Conservation (phyloP, 1,140 invertebrate genomes). For the Meloidogyne floridensis region DNA sequence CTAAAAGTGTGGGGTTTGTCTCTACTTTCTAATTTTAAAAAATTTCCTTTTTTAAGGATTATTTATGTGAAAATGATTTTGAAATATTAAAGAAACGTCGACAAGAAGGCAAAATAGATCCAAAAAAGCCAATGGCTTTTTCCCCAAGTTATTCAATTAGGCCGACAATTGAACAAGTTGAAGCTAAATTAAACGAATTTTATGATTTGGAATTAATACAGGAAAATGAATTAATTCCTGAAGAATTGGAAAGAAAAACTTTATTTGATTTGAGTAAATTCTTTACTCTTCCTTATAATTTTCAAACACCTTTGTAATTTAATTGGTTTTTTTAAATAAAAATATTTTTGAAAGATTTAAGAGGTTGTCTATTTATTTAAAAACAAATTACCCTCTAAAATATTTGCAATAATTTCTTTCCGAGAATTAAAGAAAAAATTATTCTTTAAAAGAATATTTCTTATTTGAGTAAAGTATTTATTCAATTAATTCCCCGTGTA, state of each 20-base stretch:
- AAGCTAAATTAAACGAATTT: conserved; percentile 32
- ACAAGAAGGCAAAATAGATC: conserved; percentile 17
- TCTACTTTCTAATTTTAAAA: not conserved
- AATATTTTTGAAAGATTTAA: too few species aligned
- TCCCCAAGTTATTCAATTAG: conserved; percentile 28
- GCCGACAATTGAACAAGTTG: conserved; percentile 28
- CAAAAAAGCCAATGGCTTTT: conserved; percentile 25
- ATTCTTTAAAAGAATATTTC: too few species aligned
- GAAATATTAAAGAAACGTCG: conserved; percentile 25
- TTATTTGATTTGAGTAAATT: conserved; percentile 18
- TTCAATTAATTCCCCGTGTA: too few species aligned
- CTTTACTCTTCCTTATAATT: conserved; percentile 4
- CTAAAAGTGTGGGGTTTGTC: too few species aligned
- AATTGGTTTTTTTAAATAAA: too few species aligned
- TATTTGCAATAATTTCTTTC: too few species aligned
- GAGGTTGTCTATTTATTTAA: too few species aligned
- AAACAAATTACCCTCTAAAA: too few species aligned
- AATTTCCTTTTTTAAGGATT: conserved; percentile 12
- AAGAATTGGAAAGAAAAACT: conserved; percentile 18
- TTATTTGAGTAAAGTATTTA: too few species aligned
- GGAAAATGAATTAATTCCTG: conserved; percentile 23
- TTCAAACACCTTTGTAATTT: not conserved
- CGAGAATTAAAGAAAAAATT: too few species aligned
- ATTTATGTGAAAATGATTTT: conserved; percentile 21
- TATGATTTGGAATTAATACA: conserved; percentile 27